Evolutionary conservation across 2,888 invertebrate species (phyloP).

Genomic region (Ectemnius continuus): DNA sequence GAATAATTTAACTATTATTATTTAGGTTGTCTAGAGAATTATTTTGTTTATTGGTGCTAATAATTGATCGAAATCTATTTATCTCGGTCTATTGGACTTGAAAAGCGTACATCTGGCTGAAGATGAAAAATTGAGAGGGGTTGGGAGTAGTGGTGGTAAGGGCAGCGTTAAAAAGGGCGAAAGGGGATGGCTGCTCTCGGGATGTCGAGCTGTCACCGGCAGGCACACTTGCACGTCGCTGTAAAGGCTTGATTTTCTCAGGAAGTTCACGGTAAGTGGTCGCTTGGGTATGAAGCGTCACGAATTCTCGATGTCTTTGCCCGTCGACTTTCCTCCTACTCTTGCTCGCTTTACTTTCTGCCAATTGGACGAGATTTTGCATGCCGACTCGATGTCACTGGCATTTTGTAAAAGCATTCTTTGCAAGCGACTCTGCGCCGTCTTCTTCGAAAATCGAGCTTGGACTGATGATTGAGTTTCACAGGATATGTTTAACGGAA

Average conservation of each 20-base stretch:
- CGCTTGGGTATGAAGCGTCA: constrained; percentile 31
- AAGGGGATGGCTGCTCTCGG: constrained; percentile 40
- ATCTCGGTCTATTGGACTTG: too few species aligned
- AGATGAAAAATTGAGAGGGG: constrained; percentile 12
- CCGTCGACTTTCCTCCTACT: constrained; percentile 10
- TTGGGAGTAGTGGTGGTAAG: constrained; percentile 12
- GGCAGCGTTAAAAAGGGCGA: constrained; percentile 43
- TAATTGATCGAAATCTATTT: too few species aligned
- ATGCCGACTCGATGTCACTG: background rate
- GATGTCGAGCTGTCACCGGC: constrained; percentile 57
- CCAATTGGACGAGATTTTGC: constrained; percentile 4
- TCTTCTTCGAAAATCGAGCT: background rate
- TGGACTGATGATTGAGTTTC: too few species aligned
- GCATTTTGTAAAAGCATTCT: too few species aligned
- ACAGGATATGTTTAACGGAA: background rate
- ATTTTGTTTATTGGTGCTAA: too few species aligned
- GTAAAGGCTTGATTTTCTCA: constrained; percentile 33
- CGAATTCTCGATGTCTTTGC: constrained; percentile 39
- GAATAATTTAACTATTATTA: too few species aligned
- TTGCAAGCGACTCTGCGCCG: background rate
- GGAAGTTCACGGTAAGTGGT: constrained; percentile 51
- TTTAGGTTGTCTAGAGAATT: too few species aligned
- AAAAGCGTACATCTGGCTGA: background rate
- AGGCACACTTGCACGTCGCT: constrained; percentile 39
- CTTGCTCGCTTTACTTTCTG: constrained; percentile 9